These are phyloP conservation scores for Acrobasis suavella DNA, from an alignment of 2,888 invertebrate genomes.

Conservation along the genomic window DNA sequence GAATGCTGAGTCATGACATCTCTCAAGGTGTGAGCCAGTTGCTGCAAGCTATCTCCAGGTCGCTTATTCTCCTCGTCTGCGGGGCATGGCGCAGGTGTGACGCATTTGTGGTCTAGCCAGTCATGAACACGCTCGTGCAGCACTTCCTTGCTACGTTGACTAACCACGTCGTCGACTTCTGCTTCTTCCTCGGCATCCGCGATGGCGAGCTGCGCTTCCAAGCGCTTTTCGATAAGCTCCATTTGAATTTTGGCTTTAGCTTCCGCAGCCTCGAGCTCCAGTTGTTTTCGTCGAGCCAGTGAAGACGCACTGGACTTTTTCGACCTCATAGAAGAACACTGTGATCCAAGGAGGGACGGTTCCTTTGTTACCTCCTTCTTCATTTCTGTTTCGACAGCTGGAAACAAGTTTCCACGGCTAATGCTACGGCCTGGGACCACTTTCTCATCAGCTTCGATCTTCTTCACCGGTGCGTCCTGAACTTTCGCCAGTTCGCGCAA, in stretches of 20 bases:
- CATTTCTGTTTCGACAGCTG: background rate
- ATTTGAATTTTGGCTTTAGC: slow-evolving; percentile 31
- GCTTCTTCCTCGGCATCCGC: slow-evolving; percentile 18
- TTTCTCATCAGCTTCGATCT: no score
- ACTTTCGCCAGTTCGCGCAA: no score
- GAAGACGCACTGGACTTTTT: slow-evolving; percentile 18
- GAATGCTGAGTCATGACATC: slow-evolving; percentile 23
- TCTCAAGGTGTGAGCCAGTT: slow-evolving; percentile 25
- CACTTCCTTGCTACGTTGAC: slow-evolving; percentile 1
- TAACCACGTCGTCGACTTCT: slow-evolving; percentile 7
- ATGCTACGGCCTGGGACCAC: no score
- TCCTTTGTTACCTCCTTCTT: slow-evolving; percentile 2
- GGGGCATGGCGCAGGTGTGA: background rate
- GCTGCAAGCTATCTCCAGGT: slow-evolving; percentile 15
- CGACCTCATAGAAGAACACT: slow-evolving; percentile 7
- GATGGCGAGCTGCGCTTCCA: slow-evolving; percentile 15
- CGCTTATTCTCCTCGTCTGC: background rate
- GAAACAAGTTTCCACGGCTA: background rate
- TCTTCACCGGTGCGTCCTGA: no score
- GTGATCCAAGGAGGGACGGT: background rate
- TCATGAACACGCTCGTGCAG: slow-evolving; percentile 6
- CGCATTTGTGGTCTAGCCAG: slow-evolving; percentile 21
- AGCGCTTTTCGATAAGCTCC: slow-evolving; percentile 18
- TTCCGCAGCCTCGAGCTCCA: slow-evolving; percentile 31
- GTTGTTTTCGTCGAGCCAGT: slow-evolving; percentile 23